Evolutionary conservation across 1,140 invertebrate species (phyloP).

Genomic region (Brachystomella parvula): DNA sequence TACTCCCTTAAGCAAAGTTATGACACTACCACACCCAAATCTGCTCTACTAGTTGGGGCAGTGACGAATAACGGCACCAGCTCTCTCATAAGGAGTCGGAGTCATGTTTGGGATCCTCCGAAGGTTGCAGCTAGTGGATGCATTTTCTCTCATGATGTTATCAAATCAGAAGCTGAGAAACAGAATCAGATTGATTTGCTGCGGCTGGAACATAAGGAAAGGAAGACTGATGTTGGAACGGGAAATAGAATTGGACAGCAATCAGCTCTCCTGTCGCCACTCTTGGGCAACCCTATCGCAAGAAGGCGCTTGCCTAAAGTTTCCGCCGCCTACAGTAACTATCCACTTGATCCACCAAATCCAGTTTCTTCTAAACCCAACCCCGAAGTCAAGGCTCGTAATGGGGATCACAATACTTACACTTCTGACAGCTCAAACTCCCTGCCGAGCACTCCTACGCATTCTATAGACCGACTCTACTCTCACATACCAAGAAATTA

Average conservation of each 20-base stretch:
- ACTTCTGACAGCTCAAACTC: conserved; percentile 37
- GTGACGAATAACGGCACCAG: conserved; percentile 13
- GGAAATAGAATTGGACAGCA: background rate
- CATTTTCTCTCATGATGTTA: conserved; percentile 18
- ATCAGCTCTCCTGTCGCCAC: background rate
- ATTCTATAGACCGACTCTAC: conserved; percentile 30
- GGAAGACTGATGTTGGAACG: too few relatives aligned
- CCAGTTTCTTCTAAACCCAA: background rate
- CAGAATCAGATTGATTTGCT: background rate
- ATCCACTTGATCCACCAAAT: conserved; percentile 3
- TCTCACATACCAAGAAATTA: conserved; percentile 6
- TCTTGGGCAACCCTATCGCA: background rate
- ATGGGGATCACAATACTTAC: background rate
- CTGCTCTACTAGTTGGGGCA: too few relatives aligned
- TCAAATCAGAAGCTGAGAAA: conserved; percentile 22
- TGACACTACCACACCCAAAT: conserved; percentile 25
- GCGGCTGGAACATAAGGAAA: background rate
- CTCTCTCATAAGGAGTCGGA: conserved; percentile 34
- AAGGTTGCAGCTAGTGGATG: conserved; percentile 2
- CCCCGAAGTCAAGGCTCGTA: background rate
- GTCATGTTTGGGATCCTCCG: conserved; percentile 33
- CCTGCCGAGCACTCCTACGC: conserved; percentile 30
- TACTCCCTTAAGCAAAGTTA: conserved; percentile 19
- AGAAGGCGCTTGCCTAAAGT: background rate
- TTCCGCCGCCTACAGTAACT: background rate